A percentile compares a stretch with the other conserved stretches of the same genome.
phyloP scores from a whole-genome alignment of 2,888 invertebrate species.

The Lepidocyrtoides sp. region DNA sequence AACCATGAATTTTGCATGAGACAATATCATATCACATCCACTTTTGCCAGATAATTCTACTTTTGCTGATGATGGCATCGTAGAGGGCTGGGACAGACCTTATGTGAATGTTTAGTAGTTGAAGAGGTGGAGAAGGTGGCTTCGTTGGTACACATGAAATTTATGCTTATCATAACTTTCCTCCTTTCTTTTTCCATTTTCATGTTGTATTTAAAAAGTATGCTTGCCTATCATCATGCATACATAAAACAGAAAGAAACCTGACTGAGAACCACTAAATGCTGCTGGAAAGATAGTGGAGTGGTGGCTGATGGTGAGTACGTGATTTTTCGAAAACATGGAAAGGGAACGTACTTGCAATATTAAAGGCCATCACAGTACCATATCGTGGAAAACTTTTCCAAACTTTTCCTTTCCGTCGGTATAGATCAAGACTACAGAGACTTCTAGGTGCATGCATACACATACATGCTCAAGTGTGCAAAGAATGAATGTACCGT shows the following conservation, averaged over 20 bases:
- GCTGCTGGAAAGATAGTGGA: not conserved
- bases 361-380: not conserved
- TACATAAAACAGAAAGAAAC: not conserved
- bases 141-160: constrained; percentile 11
- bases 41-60: constrained; percentile 46
- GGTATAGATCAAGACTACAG: too few species aligned
- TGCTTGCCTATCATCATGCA: not conserved
- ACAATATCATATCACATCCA: constrained; percentile 64
- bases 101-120: not conserved
- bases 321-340: constrained; percentile 7
- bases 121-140: not conserved
- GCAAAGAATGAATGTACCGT: too few species aligned
- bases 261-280: not conserved
- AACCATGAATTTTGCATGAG: constrained; percentile 64
- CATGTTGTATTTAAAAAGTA: constrained; percentile 10
- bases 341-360: not conserved
- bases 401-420: not conserved
- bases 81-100: not conserved
- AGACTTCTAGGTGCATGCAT: too few species aligned
- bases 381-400: not conserved
- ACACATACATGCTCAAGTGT: too few species aligned
- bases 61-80: constrained; percentile 43
- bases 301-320: not conserved
- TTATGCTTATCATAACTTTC: constrained; percentile 38
- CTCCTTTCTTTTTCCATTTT: not conserved